Evolutionary conservation across 2,797 vertebrate species (phyloP).

Genomic region (Mergus octosetaceus): DNA sequence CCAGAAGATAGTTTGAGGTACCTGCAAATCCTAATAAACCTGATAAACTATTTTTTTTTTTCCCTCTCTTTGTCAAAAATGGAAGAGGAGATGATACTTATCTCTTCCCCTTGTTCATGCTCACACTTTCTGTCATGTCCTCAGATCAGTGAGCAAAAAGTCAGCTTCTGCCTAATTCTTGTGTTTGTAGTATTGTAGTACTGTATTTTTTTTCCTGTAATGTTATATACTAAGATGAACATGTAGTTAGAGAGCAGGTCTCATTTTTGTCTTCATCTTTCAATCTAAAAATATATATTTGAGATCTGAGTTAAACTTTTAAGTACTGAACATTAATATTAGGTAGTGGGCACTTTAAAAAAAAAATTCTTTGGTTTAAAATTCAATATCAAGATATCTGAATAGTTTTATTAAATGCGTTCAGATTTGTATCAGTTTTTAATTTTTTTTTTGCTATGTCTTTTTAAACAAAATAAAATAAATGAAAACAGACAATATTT

Average conservation of each 20-base stretch:
- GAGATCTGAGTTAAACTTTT: not conserved
- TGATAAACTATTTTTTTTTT: not conserved
- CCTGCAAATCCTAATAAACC: not conserved
- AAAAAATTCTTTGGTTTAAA: not conserved
- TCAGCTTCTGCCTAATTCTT: not conserved
- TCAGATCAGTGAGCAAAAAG: not conserved
- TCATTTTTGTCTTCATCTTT: not conserved
- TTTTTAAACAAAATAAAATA: not conserved
- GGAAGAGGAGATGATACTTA: not conserved
- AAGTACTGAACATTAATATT: not conserved
- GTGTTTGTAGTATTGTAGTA: not conserved
- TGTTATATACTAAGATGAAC: not conserved
- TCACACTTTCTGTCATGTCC: not conserved
- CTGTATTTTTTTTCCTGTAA: not conserved
- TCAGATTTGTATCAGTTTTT: not conserved
- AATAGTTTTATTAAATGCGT: not conserved
- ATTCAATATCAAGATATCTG: not conserved
- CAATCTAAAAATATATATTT: not conserved
- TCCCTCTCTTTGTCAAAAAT: not conserved
- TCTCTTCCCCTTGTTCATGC: not conserved
- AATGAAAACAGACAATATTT: not conserved
- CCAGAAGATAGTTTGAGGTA: not conserved
- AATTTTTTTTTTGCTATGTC: not conserved
- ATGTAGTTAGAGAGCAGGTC: not conserved
- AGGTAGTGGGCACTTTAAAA: accelerated